A percentile compares a stretch with the other conserved stretches of the same genome.
Conservation (phyloP, 2,888 invertebrate genomes). For the Graphium colonna region DNA sequence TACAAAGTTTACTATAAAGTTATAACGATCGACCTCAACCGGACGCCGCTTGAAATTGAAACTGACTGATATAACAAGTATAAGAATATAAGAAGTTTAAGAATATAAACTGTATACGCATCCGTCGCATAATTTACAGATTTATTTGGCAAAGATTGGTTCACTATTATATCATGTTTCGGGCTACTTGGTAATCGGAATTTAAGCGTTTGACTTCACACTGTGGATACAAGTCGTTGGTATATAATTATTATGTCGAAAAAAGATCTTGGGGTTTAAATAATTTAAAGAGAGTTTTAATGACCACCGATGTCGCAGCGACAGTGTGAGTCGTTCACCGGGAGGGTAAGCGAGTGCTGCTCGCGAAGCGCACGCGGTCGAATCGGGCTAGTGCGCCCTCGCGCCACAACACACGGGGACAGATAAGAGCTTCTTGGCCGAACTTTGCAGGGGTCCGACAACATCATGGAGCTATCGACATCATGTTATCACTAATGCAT, state of each 20-base stretch:
- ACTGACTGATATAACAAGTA: background rate
- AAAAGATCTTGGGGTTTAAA: no score
- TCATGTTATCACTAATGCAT: no score
- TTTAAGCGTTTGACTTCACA: conserved; percentile 54
- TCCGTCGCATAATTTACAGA: conserved; percentile 63
- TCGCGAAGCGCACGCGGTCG: conserved; percentile 68
- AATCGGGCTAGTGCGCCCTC: conserved; percentile 50
- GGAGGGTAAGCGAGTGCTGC: conserved; percentile 71
- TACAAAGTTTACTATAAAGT: background rate
- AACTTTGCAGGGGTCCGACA: conserved; percentile 57
- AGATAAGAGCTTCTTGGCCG: conserved; percentile 52
- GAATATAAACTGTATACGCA: conserved; percentile 50
- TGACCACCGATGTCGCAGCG: conserved; percentile 41
- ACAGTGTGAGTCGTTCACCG: conserved; percentile 63
- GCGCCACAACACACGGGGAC: conserved; percentile 60
- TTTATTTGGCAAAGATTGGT: conserved; percentile 29
- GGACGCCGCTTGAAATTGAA: conserved; percentile 61
- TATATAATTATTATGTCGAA: no score
- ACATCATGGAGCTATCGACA: conserved; percentile 16
- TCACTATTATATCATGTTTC: conserved; percentile 5
- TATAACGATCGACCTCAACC: conserved; percentile 43
- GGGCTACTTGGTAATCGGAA: conserved; percentile 36
- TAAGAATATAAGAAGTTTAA: conserved; percentile 8
- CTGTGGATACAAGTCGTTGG: conserved; percentile 48
- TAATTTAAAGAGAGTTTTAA: conserved; percentile 17